Evolutionary conservation across 2,113 vertebrate genomes (phyloP).

Genomic region (Pithys albifrons): DNA sequence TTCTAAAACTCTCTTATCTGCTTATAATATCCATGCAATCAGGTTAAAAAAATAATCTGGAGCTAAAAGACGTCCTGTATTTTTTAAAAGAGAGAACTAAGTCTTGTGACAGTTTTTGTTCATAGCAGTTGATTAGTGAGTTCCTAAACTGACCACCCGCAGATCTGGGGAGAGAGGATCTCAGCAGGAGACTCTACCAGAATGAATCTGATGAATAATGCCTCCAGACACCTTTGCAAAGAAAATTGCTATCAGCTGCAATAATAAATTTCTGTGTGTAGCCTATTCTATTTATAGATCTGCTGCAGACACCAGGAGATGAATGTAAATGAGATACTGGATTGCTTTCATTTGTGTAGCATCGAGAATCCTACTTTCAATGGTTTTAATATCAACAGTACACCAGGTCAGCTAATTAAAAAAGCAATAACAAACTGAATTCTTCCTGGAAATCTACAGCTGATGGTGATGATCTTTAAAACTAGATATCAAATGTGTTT

Average conservation of each 20-base stretch:
- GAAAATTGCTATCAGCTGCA: conserved; percentile 62
- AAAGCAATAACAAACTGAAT: not conserved
- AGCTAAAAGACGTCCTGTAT: conserved; percentile 10
- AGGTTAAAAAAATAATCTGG: conserved; percentile 24
- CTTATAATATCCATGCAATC: conserved; percentile 25
- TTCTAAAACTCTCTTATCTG: conserved; percentile 2
- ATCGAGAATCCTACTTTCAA: not conserved
- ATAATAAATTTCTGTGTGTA: conserved; percentile 65
- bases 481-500: not conserved
- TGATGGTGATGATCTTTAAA: not conserved
- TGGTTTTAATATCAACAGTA: not conserved
- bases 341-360: not conserved
- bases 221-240: conserved; percentile 62
- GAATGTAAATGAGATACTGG: conserved; percentile 46
- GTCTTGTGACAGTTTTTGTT: conserved; percentile 19
- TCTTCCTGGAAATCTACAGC: not conserved
- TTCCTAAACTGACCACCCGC: conserved; percentile 62
- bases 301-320: not conserved
- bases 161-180: conserved; percentile 42
- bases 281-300: conserved; percentile 66
- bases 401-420: not conserved
- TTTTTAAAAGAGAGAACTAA: conserved; percentile 50
- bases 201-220: conserved; percentile 67
- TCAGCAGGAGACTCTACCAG: conserved; percentile 57
- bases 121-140: conserved; percentile 49